phyloP scores from a whole-genome alignment of 2,797 vertebrate species.

The Sphaeramia orbicularis region DNA sequence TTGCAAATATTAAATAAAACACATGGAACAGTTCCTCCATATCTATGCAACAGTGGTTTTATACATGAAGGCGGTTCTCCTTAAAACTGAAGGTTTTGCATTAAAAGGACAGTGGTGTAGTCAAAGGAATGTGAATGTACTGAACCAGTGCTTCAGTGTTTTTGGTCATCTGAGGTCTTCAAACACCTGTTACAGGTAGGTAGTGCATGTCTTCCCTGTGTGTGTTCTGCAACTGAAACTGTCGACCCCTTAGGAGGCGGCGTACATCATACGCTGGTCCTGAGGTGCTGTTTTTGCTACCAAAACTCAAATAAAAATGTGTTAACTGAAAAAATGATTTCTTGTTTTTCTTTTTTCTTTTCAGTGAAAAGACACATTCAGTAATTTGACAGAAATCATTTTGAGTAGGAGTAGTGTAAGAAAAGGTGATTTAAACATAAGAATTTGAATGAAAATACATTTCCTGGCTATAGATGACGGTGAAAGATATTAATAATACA shows the following conservation, averaged over 20 bases:
- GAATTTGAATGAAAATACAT: too few species aligned
- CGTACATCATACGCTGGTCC: conserved; percentile 71
- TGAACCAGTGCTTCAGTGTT: conserved; percentile 63
- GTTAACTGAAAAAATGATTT: conserved; percentile 77
- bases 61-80: conserved; percentile 35
- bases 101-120: conserved; percentile 53
- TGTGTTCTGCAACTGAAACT: conserved; percentile 73
- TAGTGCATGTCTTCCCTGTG: conserved; percentile 78
- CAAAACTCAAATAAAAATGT: conserved; percentile 82
- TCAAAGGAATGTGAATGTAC: conserved; percentile 78
- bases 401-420: too few species aligned
- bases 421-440: too few species aligned
- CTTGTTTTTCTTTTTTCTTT: too few species aligned
- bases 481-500: too few species aligned
- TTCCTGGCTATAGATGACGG: too few species aligned
- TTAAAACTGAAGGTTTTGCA: conserved; percentile 40
- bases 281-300: conserved; percentile 87
- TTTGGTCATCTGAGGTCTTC: conserved; percentile 72
- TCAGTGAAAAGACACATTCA: too few species aligned
- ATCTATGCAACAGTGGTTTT: conserved; percentile 55
- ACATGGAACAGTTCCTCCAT: conserved; percentile 47
- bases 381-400: too few species aligned
- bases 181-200: conserved; percentile 72
- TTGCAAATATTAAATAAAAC: conserved; percentile 42
- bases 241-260: conserved; percentile 70